Base-by-base conservation (phyloP, 1,140 invertebrate genomes). In the Leptopilina clavipes region DNA sequence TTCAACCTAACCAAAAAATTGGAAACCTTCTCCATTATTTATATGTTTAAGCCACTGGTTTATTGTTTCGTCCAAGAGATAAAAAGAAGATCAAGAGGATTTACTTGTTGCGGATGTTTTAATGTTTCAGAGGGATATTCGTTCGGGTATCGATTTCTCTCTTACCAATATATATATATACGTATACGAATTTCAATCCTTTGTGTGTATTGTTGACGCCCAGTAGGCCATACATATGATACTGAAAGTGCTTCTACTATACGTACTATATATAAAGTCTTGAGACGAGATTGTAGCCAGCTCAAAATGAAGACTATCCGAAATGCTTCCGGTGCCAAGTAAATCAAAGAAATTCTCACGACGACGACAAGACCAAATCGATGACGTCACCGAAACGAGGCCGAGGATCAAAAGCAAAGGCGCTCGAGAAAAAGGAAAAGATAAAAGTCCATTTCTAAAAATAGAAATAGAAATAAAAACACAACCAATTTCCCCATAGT, bases 161-260 rank as follows among this genome's bases (percentile, higher is more conserved):
- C 81, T 75, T 2, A 31, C 25, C 25, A 31, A 31, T 31, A 5
- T 31, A n/a, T n/a, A n/a, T n/a, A n/a, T n/a, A n/a, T n/a, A n/a
- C n/a, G n/a, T n/a, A n/a, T n/a, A n/a, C n/a, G 25, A 31, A 31
- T 31, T 31, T 5, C n/a, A n/a, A n/a, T n/a, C 25, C 25, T 31
- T 31, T 31, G 25, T 77, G 80, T 78, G 78, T 78, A 79, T 86
- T 85, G 77, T 85, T 79, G 22, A 31, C 25, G 72, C 72, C 14
- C 76, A 76, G 81, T 84, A 83, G 73, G 83, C 76, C 81, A 83
- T 78, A 78, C 82, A 84, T 75, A 31, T 31, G 83, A 84, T 77
- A 79, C 80, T 40, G 79, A 83, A 74, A 85, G 80, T 78, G 84
- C 82, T 79, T 81, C 76, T n/a, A 59, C 70, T n/a, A n/a, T n/a